A percentile compares a stretch with the other conserved stretches of the same genome.
Evolutionary conservation across 2,113 vertebrate genomes (phyloP).

Genomic region (Meriones unguiculatus): DNA sequence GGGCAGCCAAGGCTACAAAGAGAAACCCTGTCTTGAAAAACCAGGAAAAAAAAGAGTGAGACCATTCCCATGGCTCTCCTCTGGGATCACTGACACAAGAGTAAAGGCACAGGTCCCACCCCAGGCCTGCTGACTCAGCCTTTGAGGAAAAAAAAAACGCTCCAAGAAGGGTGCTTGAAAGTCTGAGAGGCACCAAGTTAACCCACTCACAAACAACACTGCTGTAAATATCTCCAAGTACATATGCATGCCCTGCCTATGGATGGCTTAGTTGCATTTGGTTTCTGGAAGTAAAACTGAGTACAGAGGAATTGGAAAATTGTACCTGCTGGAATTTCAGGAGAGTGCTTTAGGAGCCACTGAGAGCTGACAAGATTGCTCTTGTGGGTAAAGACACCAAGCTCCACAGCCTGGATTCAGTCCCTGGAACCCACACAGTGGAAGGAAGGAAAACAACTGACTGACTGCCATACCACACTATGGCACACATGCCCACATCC

Average conservation of each 20-base stretch:
- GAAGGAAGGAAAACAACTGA: background rate
- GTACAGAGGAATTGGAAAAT: constrained; percentile 41
- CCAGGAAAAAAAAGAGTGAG: background rate
- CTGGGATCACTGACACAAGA: background rate
- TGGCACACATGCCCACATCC: background rate
- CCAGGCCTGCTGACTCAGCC: background rate
- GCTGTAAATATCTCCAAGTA: constrained; percentile 46
- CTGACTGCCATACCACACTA: no score
- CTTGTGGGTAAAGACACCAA: no score
- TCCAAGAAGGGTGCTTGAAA: background rate
- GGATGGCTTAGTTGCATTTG: background rate
- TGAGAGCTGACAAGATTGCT: background rate
- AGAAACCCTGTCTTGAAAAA: no score
- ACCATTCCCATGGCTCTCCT: background rate
- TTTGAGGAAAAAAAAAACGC: background rate
- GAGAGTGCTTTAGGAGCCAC: background rate
- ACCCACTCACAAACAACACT: constrained; percentile 15
- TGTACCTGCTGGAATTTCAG: constrained; percentile 13
- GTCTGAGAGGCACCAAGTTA: background rate
- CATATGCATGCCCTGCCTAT: background rate
- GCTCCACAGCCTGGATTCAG: no score
- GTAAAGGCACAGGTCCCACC: background rate
- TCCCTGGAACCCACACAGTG: no score
- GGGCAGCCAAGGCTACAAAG: no score
- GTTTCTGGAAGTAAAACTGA: background rate